Evolutionary conservation across 92 coral and sea anemone species (phyloP).

Genomic region (Metridium senile): DNA sequence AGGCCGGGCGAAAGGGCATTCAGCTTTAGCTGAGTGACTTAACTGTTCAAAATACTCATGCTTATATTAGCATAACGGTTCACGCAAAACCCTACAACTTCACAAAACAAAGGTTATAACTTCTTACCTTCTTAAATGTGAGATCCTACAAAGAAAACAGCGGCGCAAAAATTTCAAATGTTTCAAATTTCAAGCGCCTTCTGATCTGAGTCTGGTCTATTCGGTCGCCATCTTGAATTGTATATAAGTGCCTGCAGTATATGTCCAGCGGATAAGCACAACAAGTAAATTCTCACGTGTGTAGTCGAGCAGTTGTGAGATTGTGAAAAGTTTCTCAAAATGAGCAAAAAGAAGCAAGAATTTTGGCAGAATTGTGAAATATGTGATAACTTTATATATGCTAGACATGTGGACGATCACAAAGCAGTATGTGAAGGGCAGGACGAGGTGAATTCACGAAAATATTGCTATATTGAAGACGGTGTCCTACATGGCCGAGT

Average conservation of each 20-base stretch:
- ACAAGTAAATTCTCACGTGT: slow-evolving; percentile 7
- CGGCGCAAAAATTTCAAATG: background rate
- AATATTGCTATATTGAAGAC: slow-evolving; percentile 59
- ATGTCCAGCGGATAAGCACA: slow-evolving; percentile 19
- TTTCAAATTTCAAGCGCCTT: background rate
- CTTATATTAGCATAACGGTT: background rate
- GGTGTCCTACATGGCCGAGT: slow-evolving; percentile 59
- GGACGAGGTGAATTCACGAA: background rate
- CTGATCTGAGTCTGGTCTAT: background rate
- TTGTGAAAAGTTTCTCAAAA: slow-evolving; percentile 7
- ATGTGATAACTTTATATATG: slow-evolving; percentile 57
- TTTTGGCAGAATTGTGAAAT: slow-evolving; percentile 68
- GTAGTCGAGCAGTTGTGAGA: background rate
- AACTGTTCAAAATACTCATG: background rate
- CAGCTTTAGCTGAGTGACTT: background rate
- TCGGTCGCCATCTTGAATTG: slow-evolving; percentile 2
- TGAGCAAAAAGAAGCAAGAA: slow-evolving; percentile 68
- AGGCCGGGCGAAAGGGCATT: background rate
- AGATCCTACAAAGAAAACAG: background rate
- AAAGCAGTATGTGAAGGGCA: slow-evolving; percentile 50
- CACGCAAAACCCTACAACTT: background rate
- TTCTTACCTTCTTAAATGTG: background rate
- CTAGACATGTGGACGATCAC: slow-evolving; percentile 54
- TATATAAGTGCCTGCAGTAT: background rate
- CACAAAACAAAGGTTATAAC: background rate